Evolutionary conservation across 2,113 vertebrate species (phyloP), one percentile per base, ranked within the genome.

Genomic region (Microtus ochrogaster): DNA sequence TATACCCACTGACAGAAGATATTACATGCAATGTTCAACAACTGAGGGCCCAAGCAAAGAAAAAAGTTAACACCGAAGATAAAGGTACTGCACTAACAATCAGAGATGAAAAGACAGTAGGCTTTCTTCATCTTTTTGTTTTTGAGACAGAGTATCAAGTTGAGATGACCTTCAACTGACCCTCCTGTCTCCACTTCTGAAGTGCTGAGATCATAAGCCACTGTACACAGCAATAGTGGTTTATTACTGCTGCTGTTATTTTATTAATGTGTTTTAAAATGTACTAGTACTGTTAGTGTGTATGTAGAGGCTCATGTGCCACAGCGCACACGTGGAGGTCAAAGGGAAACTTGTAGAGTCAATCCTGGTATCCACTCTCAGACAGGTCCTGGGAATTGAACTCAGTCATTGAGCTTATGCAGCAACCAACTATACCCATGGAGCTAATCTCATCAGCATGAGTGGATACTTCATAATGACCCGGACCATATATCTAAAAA

Each of bases 31-130:
- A 58, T 79, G 70, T 26, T 58, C 1, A 89, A 74, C 1, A 39
- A 26, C 49, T 33, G 24, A 41, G 24, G 12, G 14, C 36, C n/a
- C n/a, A 61, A 26, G 44, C 36, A 78, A 44, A 85, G 14, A 47
- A 44, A 89, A 26, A 63, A 85, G 17, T 68, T 36, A 88, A 88
- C 6, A 36, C 13, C 74, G 70, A 79, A 91, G 61, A 66, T 63
- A 52, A 81, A 93, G 41, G n/a, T 63, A 91, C 1, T 73, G 41
- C 65, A 73, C 36, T 76, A 61, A 82, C 41, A 85, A 44, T 41
- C n/a, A 79, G 61, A 91, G 36, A 89, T 68, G 44, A 91, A 95
- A 89, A 61, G n/a, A n/a, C 49, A 81, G 52, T 36, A 33, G 47
- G 17, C 47, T 36, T 52, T 79, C 44, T 78, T 49, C 39, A 12